Evolutionary conservation across 2,888 invertebrate genomes (phyloP), one percentile per base, ranked within the genome.

Genomic region (Melolontha melolontha): DNA sequence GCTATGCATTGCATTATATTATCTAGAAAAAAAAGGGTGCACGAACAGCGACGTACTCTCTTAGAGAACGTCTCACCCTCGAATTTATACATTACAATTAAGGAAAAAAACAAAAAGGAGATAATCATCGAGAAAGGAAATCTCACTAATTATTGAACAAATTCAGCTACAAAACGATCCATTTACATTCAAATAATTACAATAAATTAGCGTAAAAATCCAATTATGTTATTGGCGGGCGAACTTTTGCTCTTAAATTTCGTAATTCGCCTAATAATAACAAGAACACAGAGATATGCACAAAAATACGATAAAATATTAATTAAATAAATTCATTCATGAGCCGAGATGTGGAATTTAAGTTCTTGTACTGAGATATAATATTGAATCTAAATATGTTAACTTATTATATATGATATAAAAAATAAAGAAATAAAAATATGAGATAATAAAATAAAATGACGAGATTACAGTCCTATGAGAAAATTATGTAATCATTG

Each of bases 1-100:
- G 74, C 80, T 79, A 77, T 77, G 75, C 75, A 80, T 80, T 80
- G 80, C 79, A 77, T 76, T 77, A 75, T 70, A 62, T 68, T 66
- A 71, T 70, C 71, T 62, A 62, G 47, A 49, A 34, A 34, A 47
- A 29, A 22, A 22, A n/a, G 17, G 22, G n/a, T 22, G 22, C 11
- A 49, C 49, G 17, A n/a, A 1, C n/a, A 27, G 27, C 14, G 27
- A 50, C 50, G 17, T 11, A 27, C 50, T n/a, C 50, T 50, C 10
- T 17, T 50, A 27, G 27, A 14, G 22, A 17, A n/a, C 16, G 16
- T 14, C 14, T 17, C 17, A 27, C 50, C 17, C 22, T 11, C 10
- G 34, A 34, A 34, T 34, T 34, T 34, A 34, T 34, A 34, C 34
- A 34, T 34, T 34, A 34, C 34, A 34, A 34, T 34, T 34, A 5